Percentiles rank a stretch among this genome's conserved stretches.
Evolutionary conservation across 2,113 vertebrate genomes (phyloP).

Genomic region (Sinocyclocheilus anshuiensis): DNA sequence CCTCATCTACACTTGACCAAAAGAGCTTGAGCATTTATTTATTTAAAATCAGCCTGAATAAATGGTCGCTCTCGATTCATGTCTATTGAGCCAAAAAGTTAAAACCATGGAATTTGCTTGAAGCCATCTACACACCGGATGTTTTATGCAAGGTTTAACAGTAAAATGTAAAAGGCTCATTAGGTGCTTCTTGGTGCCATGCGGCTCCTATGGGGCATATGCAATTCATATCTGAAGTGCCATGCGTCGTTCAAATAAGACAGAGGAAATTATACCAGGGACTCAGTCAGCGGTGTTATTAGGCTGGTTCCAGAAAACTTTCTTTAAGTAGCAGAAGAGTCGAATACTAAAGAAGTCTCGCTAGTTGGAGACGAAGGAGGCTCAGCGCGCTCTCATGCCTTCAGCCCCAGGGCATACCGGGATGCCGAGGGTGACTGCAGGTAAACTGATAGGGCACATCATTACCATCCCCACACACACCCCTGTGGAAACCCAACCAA

Average conservation of each 20-base stretch:
- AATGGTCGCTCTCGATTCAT: slow-evolving; percentile 61
- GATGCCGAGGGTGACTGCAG: slow-evolving; percentile 58
- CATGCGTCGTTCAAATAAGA: slow-evolving; percentile 71
- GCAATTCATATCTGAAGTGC: slow-evolving; percentile 73
- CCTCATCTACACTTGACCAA: slow-evolving; percentile 69
- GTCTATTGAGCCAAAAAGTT: slow-evolving; percentile 67
- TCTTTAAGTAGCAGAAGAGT: slow-evolving; percentile 62
- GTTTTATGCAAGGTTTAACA: slow-evolving; percentile 76
- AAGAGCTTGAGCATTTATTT: slow-evolving; percentile 77
- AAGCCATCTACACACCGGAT: slow-evolving; percentile 59
- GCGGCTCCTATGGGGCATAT: slow-evolving; percentile 71
- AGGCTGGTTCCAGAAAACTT: slow-evolving; percentile 72
- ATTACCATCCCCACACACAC: slow-evolving; percentile 68
- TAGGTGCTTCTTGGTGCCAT: slow-evolving; percentile 71
- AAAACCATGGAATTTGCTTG: slow-evolving; percentile 66
- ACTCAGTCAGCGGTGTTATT: slow-evolving; percentile 56
- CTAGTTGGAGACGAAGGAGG: slow-evolving; percentile 57
- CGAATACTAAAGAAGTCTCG: slow-evolving; percentile 67
- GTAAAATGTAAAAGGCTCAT: slow-evolving; percentile 78
- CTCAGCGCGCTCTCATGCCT: slow-evolving; percentile 54
- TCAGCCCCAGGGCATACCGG: slow-evolving; percentile 63
- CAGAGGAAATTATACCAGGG: slow-evolving; percentile 63
- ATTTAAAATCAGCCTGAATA: slow-evolving; percentile 74
- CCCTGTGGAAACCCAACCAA: slow-evolving; percentile 48
- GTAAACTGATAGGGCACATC: slow-evolving; percentile 75